Evolutionary conservation across 2,113 vertebrate species (phyloP), one percentile per base, ranked within the genome.

Genomic region (Macquaria ambigua): DNA sequence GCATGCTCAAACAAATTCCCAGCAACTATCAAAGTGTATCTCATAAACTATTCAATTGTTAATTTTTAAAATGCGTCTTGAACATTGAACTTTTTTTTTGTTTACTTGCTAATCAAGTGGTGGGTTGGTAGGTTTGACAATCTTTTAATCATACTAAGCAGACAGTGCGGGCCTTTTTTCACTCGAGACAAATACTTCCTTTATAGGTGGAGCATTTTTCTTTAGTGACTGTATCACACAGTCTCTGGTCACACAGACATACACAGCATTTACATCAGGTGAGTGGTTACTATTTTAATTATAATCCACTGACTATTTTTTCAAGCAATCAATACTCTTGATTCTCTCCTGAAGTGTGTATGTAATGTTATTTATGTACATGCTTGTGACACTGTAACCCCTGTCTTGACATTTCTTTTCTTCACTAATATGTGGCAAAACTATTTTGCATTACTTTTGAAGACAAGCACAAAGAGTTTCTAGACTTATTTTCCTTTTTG

Each of bases 111-210:
- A 59, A 61, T 74, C 18, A 31, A 2, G 25, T 21, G 41, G 23
- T 48, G n/a, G 8, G 2, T 48, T 6, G 0, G 20, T 7, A 3
- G 11, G 18, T 56, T 55, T 62, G 5, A 25, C 48, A 23, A 28
- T 23, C 20, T 52, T 43, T 34, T 37, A 10, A 20, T 20, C 8
- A 18, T 10, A 28, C 12, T 53, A 18, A 73, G 37, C 21, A 18
- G 23, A 18, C 23, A 25, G 14, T 8, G 1, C 0, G 6, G 12
- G 18, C 39, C n/a, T 58, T 59, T 53, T 18, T 16, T 12, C 52
- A 69, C n/a, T 34, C 3, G 25, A 21, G n/a, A n/a, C 4, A 43
- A 10, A 8, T 48, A 61, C 43, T 82, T 82, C 81, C 63, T 61
- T 23, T 41, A 15, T 62, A n/a, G 64, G 37, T 46, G 79, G 64